phyloP scores from a whole-genome alignment of 2,797 vertebrate genomes.

The Microhierax caerulescens region DNA sequence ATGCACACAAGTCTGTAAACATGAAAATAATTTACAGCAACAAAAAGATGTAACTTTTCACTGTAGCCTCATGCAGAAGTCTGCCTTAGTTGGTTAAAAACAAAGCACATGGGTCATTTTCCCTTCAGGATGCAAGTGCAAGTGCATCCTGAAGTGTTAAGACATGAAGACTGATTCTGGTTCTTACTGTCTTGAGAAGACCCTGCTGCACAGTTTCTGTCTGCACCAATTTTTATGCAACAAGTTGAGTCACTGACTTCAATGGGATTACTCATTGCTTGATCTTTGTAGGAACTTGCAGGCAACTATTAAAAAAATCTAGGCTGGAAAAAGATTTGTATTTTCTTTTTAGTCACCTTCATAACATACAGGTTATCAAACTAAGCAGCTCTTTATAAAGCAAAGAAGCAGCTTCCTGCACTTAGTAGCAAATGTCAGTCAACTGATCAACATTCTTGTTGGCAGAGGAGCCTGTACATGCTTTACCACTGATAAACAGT shows the following conservation, averaged over 20 bases:
- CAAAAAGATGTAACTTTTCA: not conserved
- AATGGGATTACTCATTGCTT: not conserved
- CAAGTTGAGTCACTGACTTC: not conserved
- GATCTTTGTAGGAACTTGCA: not conserved
- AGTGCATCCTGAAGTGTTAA: not conserved
- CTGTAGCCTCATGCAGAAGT: not conserved
- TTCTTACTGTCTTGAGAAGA: not conserved
- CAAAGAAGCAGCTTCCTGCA: not conserved
- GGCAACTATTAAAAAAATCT: constrained; percentile 20
- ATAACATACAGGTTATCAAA: not conserved
- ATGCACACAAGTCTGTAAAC: not conserved
- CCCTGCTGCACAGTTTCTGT: not conserved
- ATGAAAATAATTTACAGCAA: not conserved
- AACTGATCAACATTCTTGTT: not conserved
- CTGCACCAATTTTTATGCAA: not conserved
- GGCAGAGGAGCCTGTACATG: not conserved
- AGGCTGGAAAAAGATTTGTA: not conserved
- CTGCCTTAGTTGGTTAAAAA: not conserved
- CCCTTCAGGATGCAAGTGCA: not conserved
- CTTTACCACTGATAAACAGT: not conserved
- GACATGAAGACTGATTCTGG: not conserved
- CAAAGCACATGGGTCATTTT: not conserved
- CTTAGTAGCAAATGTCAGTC: not conserved
- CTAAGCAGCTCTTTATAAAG: not conserved
- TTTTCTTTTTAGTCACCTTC: not conserved